Base-by-base conservation (phyloP, 2,888 invertebrate genomes). In the Dasypogon diadema region DNA sequence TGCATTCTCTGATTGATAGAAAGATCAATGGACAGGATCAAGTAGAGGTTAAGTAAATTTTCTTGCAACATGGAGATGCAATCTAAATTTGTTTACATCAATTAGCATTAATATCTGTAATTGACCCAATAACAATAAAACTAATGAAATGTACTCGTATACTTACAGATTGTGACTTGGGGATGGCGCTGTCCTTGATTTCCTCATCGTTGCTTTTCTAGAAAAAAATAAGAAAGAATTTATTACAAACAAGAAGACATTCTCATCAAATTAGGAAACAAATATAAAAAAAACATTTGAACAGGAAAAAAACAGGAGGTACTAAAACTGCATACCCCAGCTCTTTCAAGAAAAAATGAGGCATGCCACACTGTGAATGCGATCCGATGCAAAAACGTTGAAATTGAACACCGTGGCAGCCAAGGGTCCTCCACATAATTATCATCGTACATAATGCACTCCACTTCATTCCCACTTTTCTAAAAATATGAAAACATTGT, bases 141-240 rank as follows among this genome's bases (percentile, higher is more conserved):
- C n/a, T n/a, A n/a, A n/a, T n/a, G n/a, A n/a, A n/a, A n/a, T n/a
- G n/a, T n/a, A n/a, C n/a, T n/a, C n/a, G n/a, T n/a, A n/a, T 46
- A 80, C 80, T 80, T 77, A 81, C 81, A 60, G 79, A 70, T 78
- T 79, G 80, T 75, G 80, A 79, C 60, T 80, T 81, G 75, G 79
- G 78, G 76, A 80, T 79, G 54, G 78, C 65, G 68, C 77, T 78
- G 63, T 77, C 75, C 75, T 76, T 75, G 55, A 34, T 75, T 76
- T 72, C 72, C 79, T 79, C 81, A 78, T 80, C 79, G 60, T 80
- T 79, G 63, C 78, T 77, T 79, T 81, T 81, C 81, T 81, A 78
- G 2, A 81, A 79, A 79, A 70, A 75, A 63, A 73, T 14, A 65
- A 56, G 14, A 68, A 54, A 24, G n/a, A 30, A 0, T 6, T 30